Evolutionary conservation across 2,888 invertebrate species (phyloP).

Genomic region (Cerceris rybyensis): DNA sequence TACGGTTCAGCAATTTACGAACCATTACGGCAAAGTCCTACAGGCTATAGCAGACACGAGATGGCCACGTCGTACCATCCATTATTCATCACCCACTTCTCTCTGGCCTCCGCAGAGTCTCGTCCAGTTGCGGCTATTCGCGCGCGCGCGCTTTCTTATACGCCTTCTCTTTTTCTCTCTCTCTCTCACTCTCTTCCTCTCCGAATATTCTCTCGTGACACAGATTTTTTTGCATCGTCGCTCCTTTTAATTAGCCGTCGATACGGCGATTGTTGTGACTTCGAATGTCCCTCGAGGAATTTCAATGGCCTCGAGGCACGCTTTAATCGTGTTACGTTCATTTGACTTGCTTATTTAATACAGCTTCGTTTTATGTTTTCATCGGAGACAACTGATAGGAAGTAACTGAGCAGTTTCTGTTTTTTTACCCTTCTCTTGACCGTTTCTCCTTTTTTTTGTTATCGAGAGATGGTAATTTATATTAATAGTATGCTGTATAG

Average conservation of each 20-base stretch:
- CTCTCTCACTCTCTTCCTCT: slow-evolving; percentile 5
- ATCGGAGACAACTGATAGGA: neutral
- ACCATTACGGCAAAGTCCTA: slow-evolving; percentile 76
- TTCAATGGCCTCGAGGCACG: neutral
- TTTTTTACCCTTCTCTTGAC: neutral
- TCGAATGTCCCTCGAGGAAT: neutral
- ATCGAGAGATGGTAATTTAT: too few relatives aligned
- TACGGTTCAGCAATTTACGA: slow-evolving; percentile 78
- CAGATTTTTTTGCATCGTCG: slow-evolving; percentile 55
- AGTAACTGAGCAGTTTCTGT: neutral
- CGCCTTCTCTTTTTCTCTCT: slow-evolving; percentile 8
- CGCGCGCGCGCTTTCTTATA: neutral
- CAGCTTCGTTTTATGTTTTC: slow-evolving; percentile 16
- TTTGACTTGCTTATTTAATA: neutral
- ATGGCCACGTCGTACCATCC: slow-evolving; percentile 77
- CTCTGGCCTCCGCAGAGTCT: slow-evolving; percentile 60
- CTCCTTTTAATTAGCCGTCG: slow-evolving; percentile 58
- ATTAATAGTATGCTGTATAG: too few relatives aligned
- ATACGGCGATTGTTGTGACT: slow-evolving; percentile 31
- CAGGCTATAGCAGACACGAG: slow-evolving; percentile 69
- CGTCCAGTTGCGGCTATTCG: slow-evolving; percentile 41
- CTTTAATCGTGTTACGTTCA: neutral
- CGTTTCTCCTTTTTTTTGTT: neutral
- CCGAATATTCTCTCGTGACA: slow-evolving; percentile 53
- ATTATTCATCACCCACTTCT: slow-evolving; percentile 80